Percentiles rank a stretch among this genome's conserved stretches.
These are phyloP conservation scores for Stegastes partitus DNA, from an alignment of 2,113 vertebrate species.

Conservation along the genomic window DNA sequence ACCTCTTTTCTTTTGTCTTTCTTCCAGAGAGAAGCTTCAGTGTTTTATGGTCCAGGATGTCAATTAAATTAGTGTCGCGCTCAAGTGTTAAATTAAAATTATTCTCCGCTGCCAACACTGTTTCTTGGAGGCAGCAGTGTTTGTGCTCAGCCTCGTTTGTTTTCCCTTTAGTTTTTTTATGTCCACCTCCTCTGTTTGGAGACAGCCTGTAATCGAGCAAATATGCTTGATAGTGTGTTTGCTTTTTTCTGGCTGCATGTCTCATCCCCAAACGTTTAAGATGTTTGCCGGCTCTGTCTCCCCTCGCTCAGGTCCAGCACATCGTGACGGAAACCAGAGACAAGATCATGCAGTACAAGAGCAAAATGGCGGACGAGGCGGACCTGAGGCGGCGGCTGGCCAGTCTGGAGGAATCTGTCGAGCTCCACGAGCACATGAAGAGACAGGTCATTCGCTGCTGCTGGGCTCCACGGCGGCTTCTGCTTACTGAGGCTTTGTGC, in stretches of 20 bases:
- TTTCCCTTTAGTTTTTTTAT: background rate
- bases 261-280: background rate
- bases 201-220: too few relatives aligned
- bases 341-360: slow-evolving; percentile 95
- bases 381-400: slow-evolving; percentile 92
- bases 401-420: slow-evolving; percentile 94
- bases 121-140: slow-evolving; percentile 10
- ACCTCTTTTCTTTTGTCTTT: slow-evolving; percentile 4
- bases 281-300: background rate
- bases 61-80: slow-evolving; percentile 29
- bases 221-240: too few relatives aligned
- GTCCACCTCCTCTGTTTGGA: too few relatives aligned
- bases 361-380: slow-evolving; percentile 91
- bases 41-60: background rate
- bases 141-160: slow-evolving; percentile 9
- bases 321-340: slow-evolving; percentile 96
- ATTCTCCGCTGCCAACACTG: slow-evolving; percentile 19
- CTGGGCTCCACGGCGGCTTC: background rate
- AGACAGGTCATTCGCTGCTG: slow-evolving; percentile 80
- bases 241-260: background rate
- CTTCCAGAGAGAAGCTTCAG: slow-evolving; percentile 1
- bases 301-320: slow-evolving; percentile 85
- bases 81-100: slow-evolving; percentile 33
- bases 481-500: background rate
- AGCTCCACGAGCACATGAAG: slow-evolving; percentile 96